phyloP scores from a whole-genome alignment of 2,797 vertebrate genomes.

The Distichodus sexfasciatus region DNA sequence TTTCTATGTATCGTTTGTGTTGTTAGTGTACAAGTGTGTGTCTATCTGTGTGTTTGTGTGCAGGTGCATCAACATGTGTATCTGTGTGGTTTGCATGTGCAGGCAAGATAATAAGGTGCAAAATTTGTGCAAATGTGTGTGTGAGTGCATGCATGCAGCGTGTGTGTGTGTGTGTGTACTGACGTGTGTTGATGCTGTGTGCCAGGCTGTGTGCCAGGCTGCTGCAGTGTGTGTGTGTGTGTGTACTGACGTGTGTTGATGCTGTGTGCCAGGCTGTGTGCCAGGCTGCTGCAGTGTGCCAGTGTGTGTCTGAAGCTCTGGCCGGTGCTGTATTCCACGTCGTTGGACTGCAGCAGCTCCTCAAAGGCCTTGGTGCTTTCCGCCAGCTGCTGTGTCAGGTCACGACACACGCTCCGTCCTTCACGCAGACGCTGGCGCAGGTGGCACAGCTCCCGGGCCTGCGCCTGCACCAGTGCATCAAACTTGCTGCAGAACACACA shows the following conservation, averaged over 20 bases:
- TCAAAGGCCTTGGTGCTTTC: conserved; percentile 87
- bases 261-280: conserved; percentile 71
- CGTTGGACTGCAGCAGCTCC: conserved; percentile 85
- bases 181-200: background rate
- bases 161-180: background rate
- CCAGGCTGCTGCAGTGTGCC: conserved; percentile 77
- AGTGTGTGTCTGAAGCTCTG: conserved; percentile 90
- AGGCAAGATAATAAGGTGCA: too few relatives aligned
- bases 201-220: background rate
- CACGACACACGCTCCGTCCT: conserved; percentile 75
- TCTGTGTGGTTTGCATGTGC: too few relatives aligned
- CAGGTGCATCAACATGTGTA: too few relatives aligned
- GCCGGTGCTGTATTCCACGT: conserved; percentile 91
- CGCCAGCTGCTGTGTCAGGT: conserved; percentile 80
- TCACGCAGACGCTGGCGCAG: conserved; percentile 85
- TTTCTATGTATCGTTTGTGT: too few relatives aligned
- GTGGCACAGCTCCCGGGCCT: conserved; percentile 90
- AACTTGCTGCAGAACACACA: conserved; percentile 75
- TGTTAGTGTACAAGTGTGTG: too few relatives aligned
- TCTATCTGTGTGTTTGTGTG: too few relatives aligned
- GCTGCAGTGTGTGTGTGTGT: conserved; percentile 3
- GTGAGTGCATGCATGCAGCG: background rate
- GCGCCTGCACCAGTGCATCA: conserved; percentile 85
- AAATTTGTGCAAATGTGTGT: too few relatives aligned
- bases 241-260: conserved; percentile 78